Evolutionary conservation across 1,140 invertebrate species (phyloP).

Genomic region (Metaphire vulgaris): DNA sequence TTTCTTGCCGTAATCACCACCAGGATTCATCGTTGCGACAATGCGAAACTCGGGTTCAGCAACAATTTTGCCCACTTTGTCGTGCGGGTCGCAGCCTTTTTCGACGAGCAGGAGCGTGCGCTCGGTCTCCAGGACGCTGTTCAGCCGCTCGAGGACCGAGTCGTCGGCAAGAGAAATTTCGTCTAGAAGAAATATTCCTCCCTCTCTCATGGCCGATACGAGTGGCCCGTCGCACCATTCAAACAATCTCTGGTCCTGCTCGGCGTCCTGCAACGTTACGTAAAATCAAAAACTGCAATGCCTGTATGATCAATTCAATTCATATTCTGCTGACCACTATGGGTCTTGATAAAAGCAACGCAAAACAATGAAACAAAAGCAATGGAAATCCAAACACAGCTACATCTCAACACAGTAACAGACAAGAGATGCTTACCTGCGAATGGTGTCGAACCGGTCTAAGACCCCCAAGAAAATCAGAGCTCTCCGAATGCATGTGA

Average conservation of each 20-base stretch:
- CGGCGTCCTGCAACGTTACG: too few relatives aligned
- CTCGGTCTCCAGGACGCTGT: slow-evolving; percentile 92
- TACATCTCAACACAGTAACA: too few relatives aligned
- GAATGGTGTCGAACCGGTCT: slow-evolving; percentile 70
- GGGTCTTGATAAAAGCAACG: too few relatives aligned
- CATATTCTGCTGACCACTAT: too few relatives aligned
- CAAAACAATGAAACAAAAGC: too few relatives aligned
- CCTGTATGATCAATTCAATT: too few relatives aligned
- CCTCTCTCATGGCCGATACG: slow-evolving; percentile 79
- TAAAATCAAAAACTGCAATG: too few relatives aligned
- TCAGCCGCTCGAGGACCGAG: slow-evolving; percentile 93
- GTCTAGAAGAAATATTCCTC: slow-evolving; percentile 85
- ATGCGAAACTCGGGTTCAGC: slow-evolving; percentile 79
- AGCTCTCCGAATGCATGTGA: slow-evolving; percentile 96
- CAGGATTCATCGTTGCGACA: slow-evolving; percentile 99
- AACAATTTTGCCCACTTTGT: slow-evolving; percentile 45
- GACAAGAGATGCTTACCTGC: slow-evolving; percentile 47
- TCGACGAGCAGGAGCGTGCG: slow-evolving; percentile 82
- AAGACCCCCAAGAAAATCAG: slow-evolving; percentile 93
- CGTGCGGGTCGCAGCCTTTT: slow-evolving; percentile 55
- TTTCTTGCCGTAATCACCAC: slow-evolving; percentile 99
- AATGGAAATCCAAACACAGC: too few relatives aligned
- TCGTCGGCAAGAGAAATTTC: slow-evolving; percentile 99
- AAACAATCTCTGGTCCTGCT: slow-evolving; percentile 59
- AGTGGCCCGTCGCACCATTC: slow-evolving; percentile 97